Base-by-base conservation (phyloP, 2,797 vertebrate species). In the Micromesistius poutassou region DNA sequence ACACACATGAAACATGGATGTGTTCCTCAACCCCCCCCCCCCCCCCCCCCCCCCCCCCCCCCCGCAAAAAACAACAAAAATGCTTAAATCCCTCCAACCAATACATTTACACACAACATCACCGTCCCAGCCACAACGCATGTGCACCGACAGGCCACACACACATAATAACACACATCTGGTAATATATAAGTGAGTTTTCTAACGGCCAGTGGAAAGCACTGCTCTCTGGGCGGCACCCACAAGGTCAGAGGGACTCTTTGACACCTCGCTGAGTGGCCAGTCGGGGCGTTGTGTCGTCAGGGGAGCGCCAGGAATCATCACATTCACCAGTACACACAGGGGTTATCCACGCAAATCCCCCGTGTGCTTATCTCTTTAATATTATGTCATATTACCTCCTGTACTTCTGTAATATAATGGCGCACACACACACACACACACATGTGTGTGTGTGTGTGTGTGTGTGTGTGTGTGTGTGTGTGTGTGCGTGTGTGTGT, bases 231-330 rank as follows among this genome's bases (percentile, higher is more conserved):
- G 74, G 76, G n/a, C 1, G 55, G 22, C 55, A n/a, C 76, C 76
- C 85, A 86, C 77, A 83, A 82, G 87, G 86, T 87, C 81, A 87
- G 85, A 79, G 76, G 80, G 77, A 79, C 74, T 77, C 77, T 79
- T 77, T 90, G 82, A 88, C 80, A 88, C 79, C 81, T 80, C 77
- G 73, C 78, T 79, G 87, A 79, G 84, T 16, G 13, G 25, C 80
- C 85, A 78, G 72, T 76, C 78, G 16, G 14, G 40, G 40, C 40
- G 14, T 42, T 13, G 19, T 19, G 19, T 2, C 16, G 19, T 12
- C 46, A 25, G 55, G 55, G 55, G 55, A 62, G 22, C 5, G 7
- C 55, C 55, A 62, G 5, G 55, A 62, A 25, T 62, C 55, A 25
- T 62, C n/a, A 62, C 5, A 62, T 8, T 25, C 55, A n/a, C 55